A percentile compares a stretch with the other conserved stretches of the same genome.
These are phyloP conservation scores for Boulengerochromis microlepis DNA, from an alignment of 2,113 vertebrate species.

Conservation along the genomic window DNA sequence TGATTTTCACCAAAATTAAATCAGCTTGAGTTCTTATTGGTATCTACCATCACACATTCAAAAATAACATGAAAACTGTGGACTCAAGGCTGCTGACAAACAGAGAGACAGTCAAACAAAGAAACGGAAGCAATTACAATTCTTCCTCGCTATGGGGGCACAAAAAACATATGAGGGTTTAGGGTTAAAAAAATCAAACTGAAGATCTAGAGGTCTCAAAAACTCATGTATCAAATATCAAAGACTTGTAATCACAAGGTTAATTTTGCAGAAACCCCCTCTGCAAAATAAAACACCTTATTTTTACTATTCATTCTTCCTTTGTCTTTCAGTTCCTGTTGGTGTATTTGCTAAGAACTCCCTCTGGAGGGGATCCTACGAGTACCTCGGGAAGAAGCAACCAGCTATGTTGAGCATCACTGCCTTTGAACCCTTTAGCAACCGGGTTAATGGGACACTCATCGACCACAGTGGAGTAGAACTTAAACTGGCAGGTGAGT, in stretches of 20 bases:
- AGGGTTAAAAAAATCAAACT: not conserved
- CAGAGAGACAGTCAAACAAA: not conserved
- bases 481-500: slow-evolving; percentile 84
- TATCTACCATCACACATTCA: not conserved
- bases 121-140: not conserved
- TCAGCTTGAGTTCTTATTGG: not conserved
- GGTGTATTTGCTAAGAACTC: slow-evolving; percentile 94
- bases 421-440: slow-evolving; percentile 80
- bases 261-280: not conserved
- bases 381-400: slow-evolving; percentile 96
- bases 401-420: slow-evolving; percentile 94
- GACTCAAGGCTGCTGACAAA: not conserved
- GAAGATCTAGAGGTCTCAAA: not conserved
- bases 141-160: not conserved
- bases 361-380: slow-evolving; percentile 96
- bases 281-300: not conserved
- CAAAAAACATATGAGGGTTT: not conserved
- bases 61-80: not conserved
- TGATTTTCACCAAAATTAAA: not conserved
- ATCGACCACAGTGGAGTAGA: slow-evolving; percentile 94
- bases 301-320: not conserved
- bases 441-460: slow-evolving; percentile 89
- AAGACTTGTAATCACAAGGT: not conserved
- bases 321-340: slow-evolving; percentile 76
- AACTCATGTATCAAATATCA: not conserved